Conservation (phyloP, 2,113 vertebrate genomes). For the Nycticorax nycticorax region DNA sequence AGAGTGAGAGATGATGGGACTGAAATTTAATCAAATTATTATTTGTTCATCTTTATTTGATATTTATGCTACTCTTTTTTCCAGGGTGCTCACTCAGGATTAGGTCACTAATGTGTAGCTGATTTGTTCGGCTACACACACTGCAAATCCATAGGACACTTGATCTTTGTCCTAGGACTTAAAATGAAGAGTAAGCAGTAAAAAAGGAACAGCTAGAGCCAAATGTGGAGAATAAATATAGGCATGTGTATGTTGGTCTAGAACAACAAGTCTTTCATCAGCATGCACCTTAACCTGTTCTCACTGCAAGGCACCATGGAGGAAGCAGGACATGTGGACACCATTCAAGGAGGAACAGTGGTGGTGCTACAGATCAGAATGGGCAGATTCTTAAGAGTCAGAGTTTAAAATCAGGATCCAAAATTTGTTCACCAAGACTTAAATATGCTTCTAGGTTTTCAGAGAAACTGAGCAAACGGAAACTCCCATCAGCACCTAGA, state of each 20-base stretch:
- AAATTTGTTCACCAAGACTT: background rate
- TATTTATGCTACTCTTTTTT: background rate
- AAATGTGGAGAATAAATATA: background rate
- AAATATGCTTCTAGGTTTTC: background rate
- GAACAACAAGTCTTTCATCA: background rate
- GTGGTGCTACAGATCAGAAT: background rate
- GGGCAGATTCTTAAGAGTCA: background rate
- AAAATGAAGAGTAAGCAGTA: background rate
- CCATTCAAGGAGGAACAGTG: background rate
- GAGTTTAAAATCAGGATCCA: background rate
- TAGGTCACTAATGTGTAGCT: background rate
- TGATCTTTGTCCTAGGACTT: background rate
- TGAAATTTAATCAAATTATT: background rate
- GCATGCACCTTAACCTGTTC: background rate
- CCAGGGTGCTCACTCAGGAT: background rate
- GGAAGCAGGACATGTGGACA: background rate
- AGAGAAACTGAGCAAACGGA: background rate
- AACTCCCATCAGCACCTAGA: background rate
- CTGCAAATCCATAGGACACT: background rate
- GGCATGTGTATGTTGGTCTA: background rate
- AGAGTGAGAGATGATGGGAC: background rate
- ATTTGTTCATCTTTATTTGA: background rate
- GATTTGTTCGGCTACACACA: background rate
- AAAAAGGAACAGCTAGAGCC: background rate
- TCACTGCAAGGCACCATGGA: background rate